phyloP scores from a whole-genome alignment of 1,140 invertebrate species.

The Popillia japonica region DNA sequence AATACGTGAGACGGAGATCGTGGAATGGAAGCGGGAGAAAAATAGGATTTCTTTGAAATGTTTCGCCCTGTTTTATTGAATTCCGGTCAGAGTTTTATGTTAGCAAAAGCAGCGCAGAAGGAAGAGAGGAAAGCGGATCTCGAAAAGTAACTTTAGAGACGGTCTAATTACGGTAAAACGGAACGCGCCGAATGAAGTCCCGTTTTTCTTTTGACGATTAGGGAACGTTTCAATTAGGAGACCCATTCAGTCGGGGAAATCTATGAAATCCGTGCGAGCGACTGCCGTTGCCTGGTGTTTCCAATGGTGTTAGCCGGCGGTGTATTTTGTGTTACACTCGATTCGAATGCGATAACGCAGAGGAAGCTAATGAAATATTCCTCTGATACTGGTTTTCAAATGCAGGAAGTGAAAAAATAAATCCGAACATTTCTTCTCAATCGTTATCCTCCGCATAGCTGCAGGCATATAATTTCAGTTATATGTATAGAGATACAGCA shows the following conservation, averaged over 20 bases:
- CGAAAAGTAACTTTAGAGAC: slow-evolving; percentile 36
- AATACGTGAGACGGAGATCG: background rate
- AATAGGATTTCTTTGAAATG: slow-evolving; percentile 33
- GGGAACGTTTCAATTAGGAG: slow-evolving; percentile 36
- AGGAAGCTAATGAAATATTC: slow-evolving; percentile 30
- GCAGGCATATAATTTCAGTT: no score
- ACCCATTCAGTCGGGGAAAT: slow-evolving; percentile 35
- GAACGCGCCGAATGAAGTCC: slow-evolving; percentile 29
- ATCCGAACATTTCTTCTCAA: background rate
- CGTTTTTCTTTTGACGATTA: slow-evolving; percentile 35
- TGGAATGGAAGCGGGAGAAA: slow-evolving; percentile 8
- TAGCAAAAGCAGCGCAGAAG: slow-evolving; percentile 11
- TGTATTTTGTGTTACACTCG: slow-evolving; percentile 13
- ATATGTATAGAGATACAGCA: no score
- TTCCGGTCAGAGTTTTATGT: slow-evolving; percentile 38
- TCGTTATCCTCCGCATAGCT: background rate
- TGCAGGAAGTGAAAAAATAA: background rate
- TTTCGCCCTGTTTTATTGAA: slow-evolving; percentile 37
- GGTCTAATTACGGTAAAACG: slow-evolving; percentile 39
- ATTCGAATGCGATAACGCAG: slow-evolving; percentile 17
- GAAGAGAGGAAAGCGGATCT: slow-evolving; percentile 25
- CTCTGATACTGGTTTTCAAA: background rate
- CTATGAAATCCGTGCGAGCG: slow-evolving; percentile 28
- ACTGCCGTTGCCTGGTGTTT: background rate
- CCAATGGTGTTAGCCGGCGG: slow-evolving; percentile 1